Conservation (phyloP, 1,140 invertebrate genomes). For the Bombyx mandarina region DNA sequence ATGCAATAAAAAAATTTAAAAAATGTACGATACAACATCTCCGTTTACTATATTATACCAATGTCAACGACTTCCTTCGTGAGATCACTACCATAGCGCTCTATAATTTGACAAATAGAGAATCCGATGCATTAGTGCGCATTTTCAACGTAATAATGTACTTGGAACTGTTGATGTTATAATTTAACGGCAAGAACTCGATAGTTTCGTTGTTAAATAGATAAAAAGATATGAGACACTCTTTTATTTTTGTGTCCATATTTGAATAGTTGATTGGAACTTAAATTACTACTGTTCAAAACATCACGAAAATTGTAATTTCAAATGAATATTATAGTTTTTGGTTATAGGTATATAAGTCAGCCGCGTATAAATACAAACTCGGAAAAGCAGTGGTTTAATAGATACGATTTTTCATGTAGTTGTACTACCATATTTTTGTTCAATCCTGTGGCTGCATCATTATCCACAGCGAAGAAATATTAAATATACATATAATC, state of each 20-base stretch:
- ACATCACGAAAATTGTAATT: too few relatives aligned
- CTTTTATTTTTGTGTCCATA: conserved; percentile 22
- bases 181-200: conserved; percentile 51
- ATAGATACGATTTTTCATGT: too few relatives aligned
- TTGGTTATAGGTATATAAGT: too few relatives aligned
- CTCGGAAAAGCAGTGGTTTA: too few relatives aligned
- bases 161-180: conserved; percentile 37
- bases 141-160: conserved; percentile 54
- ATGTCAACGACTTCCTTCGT: conserved; percentile 46
- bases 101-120: conserved; percentile 69
- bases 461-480: too few relatives aligned
- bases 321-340: too few relatives aligned
- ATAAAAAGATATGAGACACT: conserved; percentile 16
- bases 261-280: conserved; percentile 3
- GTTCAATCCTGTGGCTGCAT: too few relatives aligned
- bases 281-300: neutral
- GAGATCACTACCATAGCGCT: conserved; percentile 39
- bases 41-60: conserved; percentile 33
- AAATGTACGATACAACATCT: too few relatives aligned
- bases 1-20: too few relatives aligned
- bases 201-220: conserved; percentile 25
- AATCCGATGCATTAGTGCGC: conserved; percentile 65
- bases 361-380: too few relatives aligned
- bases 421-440: too few relatives aligned
- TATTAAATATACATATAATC: too few relatives aligned